Percentiles rank a stretch among this genome's conserved stretches.
Evolutionary conservation across 1,140 invertebrate genomes (phyloP).

Genomic region (Leptopilina boulardi): DNA sequence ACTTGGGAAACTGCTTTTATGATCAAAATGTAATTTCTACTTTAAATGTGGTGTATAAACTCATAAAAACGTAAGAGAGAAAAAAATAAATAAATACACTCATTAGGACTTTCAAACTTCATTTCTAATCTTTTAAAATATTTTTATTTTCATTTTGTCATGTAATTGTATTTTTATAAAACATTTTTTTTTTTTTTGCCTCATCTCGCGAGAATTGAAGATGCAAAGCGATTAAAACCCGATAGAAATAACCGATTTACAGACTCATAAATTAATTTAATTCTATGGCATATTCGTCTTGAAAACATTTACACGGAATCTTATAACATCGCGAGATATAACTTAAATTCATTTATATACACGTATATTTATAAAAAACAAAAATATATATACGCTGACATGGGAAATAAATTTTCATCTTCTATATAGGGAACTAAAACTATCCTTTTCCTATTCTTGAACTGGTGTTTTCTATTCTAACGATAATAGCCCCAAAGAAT

Average conservation of each 20-base stretch:
- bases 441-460: slow-evolving; percentile 12
- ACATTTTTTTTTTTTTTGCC: not conserved
- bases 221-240: not conserved
- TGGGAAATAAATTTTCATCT: slow-evolving; percentile 6
- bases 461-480: not conserved
- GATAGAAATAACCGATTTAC: slow-evolving; percentile 10
- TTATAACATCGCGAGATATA: slow-evolving; percentile 13
- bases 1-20: not conserved
- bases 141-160: not conserved
- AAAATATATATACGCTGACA: not conserved
- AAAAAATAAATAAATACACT: not conserved
- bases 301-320: slow-evolving; percentile 7
- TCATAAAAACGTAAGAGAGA: not conserved
- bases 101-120: not conserved
- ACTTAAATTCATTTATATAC: not conserved
- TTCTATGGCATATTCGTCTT: not conserved
- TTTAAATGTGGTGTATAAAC: not conserved
- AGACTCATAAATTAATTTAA: slow-evolving; percentile 23
- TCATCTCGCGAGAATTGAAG: not conserved
- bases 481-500: not conserved
- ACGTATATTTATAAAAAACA: no score
- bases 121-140: not conserved
- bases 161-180: not conserved
- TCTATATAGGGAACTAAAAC: slow-evolving; percentile 19
- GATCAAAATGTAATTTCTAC: slow-evolving; percentile 5